A percentile compares a stretch with the other conserved stretches of the same genome.
These are phyloP conservation scores for Emydura subglobosa DNA, from an alignment of 2,113 vertebrate genomes.

Conservation along the genomic window DNA sequence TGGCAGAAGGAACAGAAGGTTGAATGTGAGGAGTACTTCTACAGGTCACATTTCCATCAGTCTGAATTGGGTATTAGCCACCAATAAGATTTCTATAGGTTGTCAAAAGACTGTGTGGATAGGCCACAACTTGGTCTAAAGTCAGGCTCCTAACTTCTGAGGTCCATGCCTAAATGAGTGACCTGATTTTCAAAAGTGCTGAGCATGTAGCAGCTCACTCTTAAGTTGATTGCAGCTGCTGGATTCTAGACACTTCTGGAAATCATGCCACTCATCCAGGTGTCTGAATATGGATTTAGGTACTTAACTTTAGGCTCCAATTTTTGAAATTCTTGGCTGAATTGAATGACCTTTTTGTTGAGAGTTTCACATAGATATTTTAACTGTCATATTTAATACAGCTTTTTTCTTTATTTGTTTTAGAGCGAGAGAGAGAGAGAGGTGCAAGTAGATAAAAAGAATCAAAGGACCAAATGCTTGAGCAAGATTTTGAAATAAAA, in stretches of 20 bases:
- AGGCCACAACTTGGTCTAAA: background rate
- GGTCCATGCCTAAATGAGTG: background rate
- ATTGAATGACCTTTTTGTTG: background rate
- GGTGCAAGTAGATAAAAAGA: background rate
- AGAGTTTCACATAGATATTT: background rate
- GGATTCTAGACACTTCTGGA: background rate
- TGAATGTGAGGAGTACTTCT: background rate
- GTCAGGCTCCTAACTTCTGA: background rate
- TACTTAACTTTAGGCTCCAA: background rate
- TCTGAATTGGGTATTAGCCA: background rate
- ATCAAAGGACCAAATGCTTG: conserved; percentile 32
- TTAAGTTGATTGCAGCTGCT: background rate
- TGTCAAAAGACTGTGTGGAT: background rate
- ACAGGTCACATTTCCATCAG: background rate
- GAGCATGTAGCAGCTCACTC: background rate
- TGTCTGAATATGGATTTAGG: background rate
- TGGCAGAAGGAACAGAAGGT: background rate
- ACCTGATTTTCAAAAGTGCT: background rate
- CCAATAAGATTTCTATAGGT: background rate
- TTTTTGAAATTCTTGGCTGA: background rate
- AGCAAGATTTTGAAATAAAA: conserved; percentile 7
- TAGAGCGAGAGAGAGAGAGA: background rate
- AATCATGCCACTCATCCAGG: background rate
- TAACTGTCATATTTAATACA: background rate
- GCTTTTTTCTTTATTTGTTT: background rate